A percentile compares a stretch with the other conserved stretches of the same genome.
Evolutionary conservation across 2,113 vertebrate genomes (phyloP).

Genomic region (Epinephelus fuscoguttatus): DNA sequence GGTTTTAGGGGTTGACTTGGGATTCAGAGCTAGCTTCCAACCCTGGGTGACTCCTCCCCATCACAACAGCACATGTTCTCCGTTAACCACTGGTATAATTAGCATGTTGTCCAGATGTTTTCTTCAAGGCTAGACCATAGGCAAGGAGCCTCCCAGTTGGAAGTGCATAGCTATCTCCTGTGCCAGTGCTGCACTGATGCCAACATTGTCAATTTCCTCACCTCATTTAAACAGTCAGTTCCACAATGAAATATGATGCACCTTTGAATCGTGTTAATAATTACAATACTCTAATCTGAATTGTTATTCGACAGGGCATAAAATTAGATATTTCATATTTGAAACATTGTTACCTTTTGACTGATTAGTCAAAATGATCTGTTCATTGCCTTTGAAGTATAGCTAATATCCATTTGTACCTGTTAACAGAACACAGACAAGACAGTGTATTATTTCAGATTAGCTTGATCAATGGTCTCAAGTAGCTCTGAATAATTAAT

Average conservation of each 20-base stretch:
- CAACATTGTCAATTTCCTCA: conserved; percentile 38
- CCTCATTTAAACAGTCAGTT: conserved; percentile 34
- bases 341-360: conserved; percentile 11
- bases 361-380: conserved; percentile 27
- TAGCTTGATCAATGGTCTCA: conserved; percentile 40
- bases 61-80: conserved; percentile 72
- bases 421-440: conserved; percentile 37
- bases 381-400: conserved; percentile 21
- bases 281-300: conserved; percentile 8
- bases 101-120: conserved; percentile 83
- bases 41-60: conserved; percentile 49
- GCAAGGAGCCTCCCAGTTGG: conserved; percentile 58
- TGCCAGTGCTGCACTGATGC: conserved; percentile 38
- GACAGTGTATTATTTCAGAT: conserved; percentile 38
- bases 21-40: conserved; percentile 54
- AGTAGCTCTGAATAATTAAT: conserved; percentile 49
- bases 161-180: conserved; percentile 42
- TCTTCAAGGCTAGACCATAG: conserved; percentile 71
- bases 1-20: conserved; percentile 57
- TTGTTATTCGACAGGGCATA: conserved; percentile 24
- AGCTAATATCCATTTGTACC: conserved; percentile 45
- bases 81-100: conserved; percentile 75
- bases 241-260: conserved; percentile 21
- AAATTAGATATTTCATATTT: conserved; percentile 32
- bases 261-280: conserved; percentile 39